Evolutionary conservation across 2,113 vertebrate species (phyloP).

Genomic region (Merops nubicus): DNA sequence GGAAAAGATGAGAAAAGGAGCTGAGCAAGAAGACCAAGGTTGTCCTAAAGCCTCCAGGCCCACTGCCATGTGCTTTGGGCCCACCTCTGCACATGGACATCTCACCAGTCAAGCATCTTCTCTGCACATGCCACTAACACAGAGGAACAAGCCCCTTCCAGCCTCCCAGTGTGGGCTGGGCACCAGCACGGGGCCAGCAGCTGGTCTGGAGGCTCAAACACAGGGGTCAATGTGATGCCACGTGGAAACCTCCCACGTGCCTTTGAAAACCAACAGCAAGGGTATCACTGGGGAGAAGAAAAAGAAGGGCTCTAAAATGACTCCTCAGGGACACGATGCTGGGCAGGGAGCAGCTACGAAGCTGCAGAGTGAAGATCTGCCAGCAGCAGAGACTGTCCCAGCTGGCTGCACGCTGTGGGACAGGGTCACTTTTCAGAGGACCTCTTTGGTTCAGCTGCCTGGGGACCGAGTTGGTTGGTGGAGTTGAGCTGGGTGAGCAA

Average conservation of each 20-base stretch:
- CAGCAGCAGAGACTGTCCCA: neutral
- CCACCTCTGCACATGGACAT: neutral
- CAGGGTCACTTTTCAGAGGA: neutral
- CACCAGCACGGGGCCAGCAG: neutral
- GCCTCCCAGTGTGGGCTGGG: neutral
- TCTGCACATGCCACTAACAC: neutral
- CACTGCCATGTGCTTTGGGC: rapidly evolving
- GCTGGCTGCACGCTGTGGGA: neutral
- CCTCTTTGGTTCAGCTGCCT: neutral
- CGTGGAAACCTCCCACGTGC: neutral
- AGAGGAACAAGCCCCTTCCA: neutral
- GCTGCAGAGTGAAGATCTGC: neutral
- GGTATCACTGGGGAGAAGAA: too few species aligned
- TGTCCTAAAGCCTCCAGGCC: neutral
- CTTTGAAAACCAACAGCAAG: neutral
- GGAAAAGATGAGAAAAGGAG: neutral
- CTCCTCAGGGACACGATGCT: neutral
- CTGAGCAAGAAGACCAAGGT: neutral
- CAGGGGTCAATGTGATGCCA: neutral
- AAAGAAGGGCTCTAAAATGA: neutral
- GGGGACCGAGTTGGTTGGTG: neutral
- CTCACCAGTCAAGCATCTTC: too few species aligned
- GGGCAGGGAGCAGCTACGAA: neutral
- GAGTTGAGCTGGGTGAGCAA: neutral
- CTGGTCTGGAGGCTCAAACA: neutral